phyloP scores from a whole-genome alignment of 2,113 vertebrate genomes.

The Triplophysa dalaica region DNA sequence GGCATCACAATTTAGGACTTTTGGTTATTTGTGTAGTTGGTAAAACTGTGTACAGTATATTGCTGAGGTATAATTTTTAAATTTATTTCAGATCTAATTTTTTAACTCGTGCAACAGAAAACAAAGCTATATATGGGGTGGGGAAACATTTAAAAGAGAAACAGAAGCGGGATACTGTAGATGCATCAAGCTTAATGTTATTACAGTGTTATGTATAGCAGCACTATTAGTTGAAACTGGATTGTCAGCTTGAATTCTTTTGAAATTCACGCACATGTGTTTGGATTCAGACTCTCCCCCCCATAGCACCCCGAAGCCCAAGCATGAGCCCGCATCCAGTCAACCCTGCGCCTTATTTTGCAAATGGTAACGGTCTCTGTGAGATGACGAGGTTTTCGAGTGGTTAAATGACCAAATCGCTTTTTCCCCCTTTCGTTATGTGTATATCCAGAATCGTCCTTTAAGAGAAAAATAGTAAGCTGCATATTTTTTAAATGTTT shows the following conservation, averaged over 20 bases:
- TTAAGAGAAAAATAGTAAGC: conserved; percentile 66
- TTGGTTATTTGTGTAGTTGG: conserved; percentile 81
- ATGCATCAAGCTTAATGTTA: conserved; percentile 74
- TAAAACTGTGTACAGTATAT: conserved; percentile 80
- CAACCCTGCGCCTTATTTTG: conserved; percentile 71
- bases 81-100: conserved; percentile 83
- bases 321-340: conserved; percentile 55
- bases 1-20: conserved; percentile 70
- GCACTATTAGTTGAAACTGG: conserved; percentile 59
- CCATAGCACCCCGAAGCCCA: conserved; percentile 2
- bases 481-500: conserved; percentile 76
- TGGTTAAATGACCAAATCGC: conserved; percentile 72
- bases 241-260: conserved; percentile 50
- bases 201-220: conserved; percentile 72
- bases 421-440: conserved; percentile 58
- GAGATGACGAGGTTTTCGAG: conserved; percentile 74
- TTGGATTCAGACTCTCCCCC: conserved; percentile 50
- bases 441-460: conserved; percentile 63
- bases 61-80: conserved; percentile 74
- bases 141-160: conserved; percentile 57
- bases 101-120: conserved; percentile 76
- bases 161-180: conserved; percentile 63
- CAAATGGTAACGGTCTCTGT: conserved; percentile 79
- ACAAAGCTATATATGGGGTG: conserved; percentile 72
- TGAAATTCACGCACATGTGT: conserved; percentile 54